Evolutionary conservation across 2,113 vertebrate genomes (phyloP).

Genomic region (Dissostichus mawsoni): DNA sequence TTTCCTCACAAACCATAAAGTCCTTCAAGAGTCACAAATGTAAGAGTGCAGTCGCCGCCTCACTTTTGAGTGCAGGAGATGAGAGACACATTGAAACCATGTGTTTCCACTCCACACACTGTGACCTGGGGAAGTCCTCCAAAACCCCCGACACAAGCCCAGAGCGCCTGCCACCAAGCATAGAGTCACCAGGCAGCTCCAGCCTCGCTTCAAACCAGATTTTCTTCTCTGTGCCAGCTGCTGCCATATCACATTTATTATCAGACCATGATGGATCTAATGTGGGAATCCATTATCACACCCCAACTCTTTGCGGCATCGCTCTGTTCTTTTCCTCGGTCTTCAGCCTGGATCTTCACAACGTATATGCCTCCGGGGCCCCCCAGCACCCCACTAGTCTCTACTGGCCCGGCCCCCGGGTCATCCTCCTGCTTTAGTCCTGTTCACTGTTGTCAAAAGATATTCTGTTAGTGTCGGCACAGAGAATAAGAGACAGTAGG

Average conservation of each 20-base stretch:
- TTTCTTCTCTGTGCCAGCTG: conserved; percentile 62
- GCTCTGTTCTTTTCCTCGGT: conserved; percentile 35
- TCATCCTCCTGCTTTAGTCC: conserved; percentile 60
- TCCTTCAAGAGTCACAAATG: conserved; percentile 52
- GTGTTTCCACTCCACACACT: conserved; percentile 63
- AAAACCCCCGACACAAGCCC: conserved; percentile 59
- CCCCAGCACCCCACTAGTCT: conserved; percentile 33
- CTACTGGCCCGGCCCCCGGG: conserved; percentile 30
- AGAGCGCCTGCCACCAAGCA: conserved; percentile 50
- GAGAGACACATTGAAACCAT: conserved; percentile 62
- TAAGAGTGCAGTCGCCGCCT: conserved; percentile 17
- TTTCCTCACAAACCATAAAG: conserved; percentile 48
- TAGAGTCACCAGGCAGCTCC: conserved; percentile 43
- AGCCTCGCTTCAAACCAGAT: conserved; percentile 60
- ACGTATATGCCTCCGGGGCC: conserved; percentile 31
- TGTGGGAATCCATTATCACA: conserved; percentile 78
- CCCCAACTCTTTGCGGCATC: conserved; percentile 40
- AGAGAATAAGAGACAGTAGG: conserved; percentile 56
- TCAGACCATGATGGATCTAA: conserved; percentile 65
- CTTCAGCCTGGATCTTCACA: conserved; percentile 39
- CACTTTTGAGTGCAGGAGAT: conserved; percentile 21
- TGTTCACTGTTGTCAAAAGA: conserved; percentile 72
- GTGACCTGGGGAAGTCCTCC: conserved; percentile 50
- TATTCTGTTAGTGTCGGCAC: conserved; percentile 58
- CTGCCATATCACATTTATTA: conserved; percentile 75